phyloP scores from a whole-genome alignment of 2,113 vertebrate genomes.

The Pungitius pungitius region DNA sequence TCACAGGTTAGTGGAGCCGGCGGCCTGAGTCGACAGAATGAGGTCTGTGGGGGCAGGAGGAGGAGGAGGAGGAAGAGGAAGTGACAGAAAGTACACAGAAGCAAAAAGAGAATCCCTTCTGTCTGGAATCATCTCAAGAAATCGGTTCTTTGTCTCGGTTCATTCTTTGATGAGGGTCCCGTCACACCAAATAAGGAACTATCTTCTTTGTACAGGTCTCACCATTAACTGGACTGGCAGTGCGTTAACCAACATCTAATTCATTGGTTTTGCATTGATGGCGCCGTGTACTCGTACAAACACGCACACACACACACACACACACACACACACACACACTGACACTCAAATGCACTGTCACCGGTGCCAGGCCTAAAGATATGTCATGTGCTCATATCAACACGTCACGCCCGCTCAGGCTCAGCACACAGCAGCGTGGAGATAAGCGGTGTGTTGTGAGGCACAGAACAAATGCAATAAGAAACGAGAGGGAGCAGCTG shows the following conservation, averaged over 20 bases:
- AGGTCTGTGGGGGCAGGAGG: conserved; percentile 55
- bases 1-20: conserved; percentile 45
- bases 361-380: conserved; percentile 46
- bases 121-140: conserved; percentile 14
- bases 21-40: conserved; percentile 61
- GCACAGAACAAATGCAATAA: conserved; percentile 63
- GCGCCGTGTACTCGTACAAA: neutral
- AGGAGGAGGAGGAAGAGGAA: conserved; percentile 22
- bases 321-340: conserved; percentile 10
- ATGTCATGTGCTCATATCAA: conserved; percentile 61
- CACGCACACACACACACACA: conserved; percentile 4
- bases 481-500: conserved; percentile 59
- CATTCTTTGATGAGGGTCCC: conserved; percentile 10
- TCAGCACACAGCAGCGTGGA: conserved; percentile 32
- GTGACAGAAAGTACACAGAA: conserved; percentile 22
- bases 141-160: conserved; percentile 6
- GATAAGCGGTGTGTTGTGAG: conserved; percentile 55
- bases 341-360: conserved; percentile 37
- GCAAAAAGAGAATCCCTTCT: neutral
- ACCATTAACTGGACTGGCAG: conserved; percentile 36
- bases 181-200: conserved; percentile 2
- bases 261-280: conserved; percentile 43
- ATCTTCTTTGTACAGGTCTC: conserved; percentile 30
- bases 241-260: conserved; percentile 50
- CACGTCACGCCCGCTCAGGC: conserved; percentile 49